Base-by-base conservation (phyloP, 1,140 invertebrate genomes). In the Bombus superbus region DNA sequence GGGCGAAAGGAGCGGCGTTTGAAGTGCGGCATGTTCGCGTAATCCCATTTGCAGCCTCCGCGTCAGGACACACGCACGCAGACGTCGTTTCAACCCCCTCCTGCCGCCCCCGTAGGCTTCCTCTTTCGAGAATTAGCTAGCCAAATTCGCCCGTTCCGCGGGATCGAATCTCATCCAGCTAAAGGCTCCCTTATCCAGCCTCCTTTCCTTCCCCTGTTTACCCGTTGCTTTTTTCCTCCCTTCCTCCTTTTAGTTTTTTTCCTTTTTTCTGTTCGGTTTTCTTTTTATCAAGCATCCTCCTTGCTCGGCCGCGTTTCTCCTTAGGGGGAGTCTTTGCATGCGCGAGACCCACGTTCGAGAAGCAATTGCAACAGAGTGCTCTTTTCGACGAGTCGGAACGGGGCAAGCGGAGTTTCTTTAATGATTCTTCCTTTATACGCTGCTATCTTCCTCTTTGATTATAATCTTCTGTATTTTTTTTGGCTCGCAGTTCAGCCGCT, bases 1-100 rank as follows among this genome's bases (percentile, higher is more conserved):
- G 47, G 47, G 47, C 47, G 47, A 53, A 53, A 53, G 47, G 47
- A 53, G 89, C 90, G 85, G 88, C 94, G 93, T 94, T 95, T 94
- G 94, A 95, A 94, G 94, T 93, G 91, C 87, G 89, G 89, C 86
- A 91, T 75, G 38, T 88, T 66, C 57, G 71, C 72, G 86, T 93
- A 94, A 94, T 93, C 90, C 88, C 80, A 93, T 94, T 93, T 93
- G 87, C 89, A 83, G 66, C 75, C 42, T 35, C 35, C 18, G 53
- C n/a, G 40, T 28, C 68, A 73, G 82, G 64, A 87, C 75, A 86
- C 77, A 77, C 77, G 68, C 76, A 28, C 66, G 25, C 77, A 38
- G 32, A 62, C 57, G 35, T 76, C 5, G 22, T 47, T 13, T 28
- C n/a, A 38, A 35, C 47, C 5, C 53, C 38, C 38, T 18, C 28